phyloP scores from a whole-genome alignment of 2,888 invertebrate species.

The Rhamphomyia laevipes region DNA sequence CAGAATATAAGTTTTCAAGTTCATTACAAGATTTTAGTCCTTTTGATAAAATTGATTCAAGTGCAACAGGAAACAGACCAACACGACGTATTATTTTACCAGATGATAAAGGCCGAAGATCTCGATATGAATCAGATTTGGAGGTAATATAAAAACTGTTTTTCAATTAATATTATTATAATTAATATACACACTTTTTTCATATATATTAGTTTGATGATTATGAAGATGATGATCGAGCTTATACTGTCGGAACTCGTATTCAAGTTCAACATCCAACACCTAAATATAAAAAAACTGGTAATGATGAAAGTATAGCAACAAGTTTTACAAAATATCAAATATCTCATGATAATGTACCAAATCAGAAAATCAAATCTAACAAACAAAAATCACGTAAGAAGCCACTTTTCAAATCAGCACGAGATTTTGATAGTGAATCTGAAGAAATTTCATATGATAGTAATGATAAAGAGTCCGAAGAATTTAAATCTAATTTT shows the following conservation, averaged over 20 bases:
- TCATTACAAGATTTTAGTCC: too few species aligned
- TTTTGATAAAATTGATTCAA: too few species aligned
- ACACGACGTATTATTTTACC: too few species aligned
- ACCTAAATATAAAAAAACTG: neutral
- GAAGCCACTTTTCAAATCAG: constrained; percentile 2
- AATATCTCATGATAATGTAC: neutral
- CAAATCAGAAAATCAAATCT: neutral
- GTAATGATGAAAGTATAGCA: neutral
- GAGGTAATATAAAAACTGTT: too few species aligned
- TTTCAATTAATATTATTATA: too few species aligned
- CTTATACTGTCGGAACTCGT: constrained; percentile 4
- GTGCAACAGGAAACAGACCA: too few species aligned
- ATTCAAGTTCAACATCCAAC: constrained; percentile 4
- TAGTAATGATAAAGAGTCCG: neutral
- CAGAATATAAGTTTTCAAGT: too few species aligned
- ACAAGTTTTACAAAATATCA: neutral
- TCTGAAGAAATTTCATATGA: neutral
- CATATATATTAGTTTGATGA: neutral
- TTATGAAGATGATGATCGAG: neutral
- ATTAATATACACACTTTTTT: too few species aligned
- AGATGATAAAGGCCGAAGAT: too few species aligned
- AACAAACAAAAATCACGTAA: neutral
- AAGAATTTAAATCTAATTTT: constrained; percentile 4
- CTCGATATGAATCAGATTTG: too few species aligned
- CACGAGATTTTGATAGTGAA: neutral